Conservation (phyloP, 2,888 invertebrate species). For the Leucophora obtusa region DNA sequence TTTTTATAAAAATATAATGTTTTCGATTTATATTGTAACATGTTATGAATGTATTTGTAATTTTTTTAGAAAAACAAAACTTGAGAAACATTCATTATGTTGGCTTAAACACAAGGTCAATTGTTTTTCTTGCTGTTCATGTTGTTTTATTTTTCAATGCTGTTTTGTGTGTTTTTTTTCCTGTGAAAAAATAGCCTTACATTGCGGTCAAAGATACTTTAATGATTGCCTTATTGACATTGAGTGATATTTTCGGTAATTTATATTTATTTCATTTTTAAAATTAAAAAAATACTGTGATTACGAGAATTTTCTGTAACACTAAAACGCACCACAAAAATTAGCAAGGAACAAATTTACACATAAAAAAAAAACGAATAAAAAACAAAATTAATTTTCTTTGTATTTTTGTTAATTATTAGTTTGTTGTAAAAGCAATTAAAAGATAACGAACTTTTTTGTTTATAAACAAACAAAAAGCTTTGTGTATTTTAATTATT, state of each 20-base stretch:
- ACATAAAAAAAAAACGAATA: too few species aligned
- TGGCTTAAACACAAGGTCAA: slow-evolving; percentile 53
- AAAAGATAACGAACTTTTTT: not conserved
- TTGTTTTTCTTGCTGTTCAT: slow-evolving; percentile 33
- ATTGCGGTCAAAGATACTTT: slow-evolving; percentile 29
- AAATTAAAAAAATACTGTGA: not conserved
- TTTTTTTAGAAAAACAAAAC: not conserved
- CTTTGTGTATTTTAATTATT: too few species aligned
- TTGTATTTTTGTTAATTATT: too few species aligned
- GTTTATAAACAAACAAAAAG: not conserved
- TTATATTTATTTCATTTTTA: slow-evolving; percentile 31
- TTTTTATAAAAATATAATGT: not conserved
- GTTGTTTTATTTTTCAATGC: slow-evolving; percentile 24
- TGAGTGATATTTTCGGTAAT: slow-evolving; percentile 37
- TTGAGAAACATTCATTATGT: slow-evolving; percentile 49
- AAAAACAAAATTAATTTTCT: too few species aligned
- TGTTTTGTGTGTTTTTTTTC: not conserved
- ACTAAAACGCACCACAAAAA: not conserved
- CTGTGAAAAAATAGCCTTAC: slow-evolving; percentile 20
- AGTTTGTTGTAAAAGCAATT: too few species aligned
- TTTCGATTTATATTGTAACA: slow-evolving; percentile 9
- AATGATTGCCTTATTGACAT: slow-evolving; percentile 44
- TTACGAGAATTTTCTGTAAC: not conserved
- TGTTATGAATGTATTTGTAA: slow-evolving; percentile 17
- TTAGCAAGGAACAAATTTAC: not conserved